Conservation (phyloP, 2,113 vertebrate genomes). For the Trachemys scripta region DNA sequence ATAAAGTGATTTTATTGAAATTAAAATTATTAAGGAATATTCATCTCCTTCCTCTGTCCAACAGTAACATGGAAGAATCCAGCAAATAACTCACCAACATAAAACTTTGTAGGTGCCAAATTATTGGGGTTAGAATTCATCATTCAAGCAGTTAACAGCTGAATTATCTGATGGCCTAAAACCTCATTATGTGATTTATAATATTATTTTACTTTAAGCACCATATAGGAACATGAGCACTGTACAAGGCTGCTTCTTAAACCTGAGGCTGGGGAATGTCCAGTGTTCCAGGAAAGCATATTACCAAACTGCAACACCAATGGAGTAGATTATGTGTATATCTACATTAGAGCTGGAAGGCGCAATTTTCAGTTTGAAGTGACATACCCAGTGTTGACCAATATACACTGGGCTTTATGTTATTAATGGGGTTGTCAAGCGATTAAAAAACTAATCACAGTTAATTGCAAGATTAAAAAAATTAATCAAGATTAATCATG, state of each 20-base stretch:
- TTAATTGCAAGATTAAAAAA: too few species aligned
- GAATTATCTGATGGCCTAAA: background rate
- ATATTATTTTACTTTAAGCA: background rate
- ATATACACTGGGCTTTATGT: too few species aligned
- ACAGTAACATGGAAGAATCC: background rate
- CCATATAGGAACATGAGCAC: background rate
- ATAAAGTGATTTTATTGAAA: slow-evolving; percentile 24
- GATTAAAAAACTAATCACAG: too few species aligned
- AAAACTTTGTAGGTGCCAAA: background rate
- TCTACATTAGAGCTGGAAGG: background rate
- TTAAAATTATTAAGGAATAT: slow-evolving; percentile 29
- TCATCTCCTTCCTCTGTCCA: background rate
- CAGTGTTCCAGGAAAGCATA: background rate
- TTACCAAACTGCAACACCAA: background rate
- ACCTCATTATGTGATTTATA: background rate
- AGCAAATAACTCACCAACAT: background rate
- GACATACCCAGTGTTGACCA: too few species aligned
- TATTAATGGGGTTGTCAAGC: too few species aligned
- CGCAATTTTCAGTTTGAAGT: too few species aligned
- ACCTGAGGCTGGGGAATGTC: background rate
- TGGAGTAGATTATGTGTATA: background rate
- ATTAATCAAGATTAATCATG: too few species aligned
- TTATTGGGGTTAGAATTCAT: background rate
- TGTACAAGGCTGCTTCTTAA: background rate
- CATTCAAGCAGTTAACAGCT: background rate